phyloP scores from a whole-genome alignment of 1,140 invertebrate species.

The Agraylea sexmaculata region DNA sequence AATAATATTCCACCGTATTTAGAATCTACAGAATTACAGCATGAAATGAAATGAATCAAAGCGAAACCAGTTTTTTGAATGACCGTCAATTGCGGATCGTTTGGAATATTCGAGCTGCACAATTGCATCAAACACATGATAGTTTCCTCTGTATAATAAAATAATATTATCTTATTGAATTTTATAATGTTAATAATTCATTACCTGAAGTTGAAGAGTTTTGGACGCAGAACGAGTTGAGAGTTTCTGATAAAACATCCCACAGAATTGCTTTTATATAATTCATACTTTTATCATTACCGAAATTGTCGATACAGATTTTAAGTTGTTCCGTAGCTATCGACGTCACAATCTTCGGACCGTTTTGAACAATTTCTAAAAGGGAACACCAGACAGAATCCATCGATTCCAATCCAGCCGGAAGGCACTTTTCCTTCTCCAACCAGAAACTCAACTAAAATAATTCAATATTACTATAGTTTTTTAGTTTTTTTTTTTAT shows the following conservation, averaged over 20 bases:
- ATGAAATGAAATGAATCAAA: constrained; percentile 6
- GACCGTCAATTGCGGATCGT: neutral
- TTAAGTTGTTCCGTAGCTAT: constrained; percentile 10
- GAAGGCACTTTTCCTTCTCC: constrained; percentile 13
- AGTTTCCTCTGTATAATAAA: constrained; percentile 14
- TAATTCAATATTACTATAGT: constrained; percentile 3
- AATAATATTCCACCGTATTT: constrained; percentile 9
- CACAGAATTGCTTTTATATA: constrained; percentile 14
- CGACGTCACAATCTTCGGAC: neutral
- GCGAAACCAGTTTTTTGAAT: constrained; percentile 10
- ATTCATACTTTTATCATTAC: constrained; percentile 6
- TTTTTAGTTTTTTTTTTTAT: neutral
- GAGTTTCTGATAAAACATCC: constrained; percentile 13
- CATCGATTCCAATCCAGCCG: constrained; percentile 6
- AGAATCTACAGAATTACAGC: constrained; percentile 3
- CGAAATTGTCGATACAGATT: constrained; percentile 10
- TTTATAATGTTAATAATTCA: constrained; percentile 5
- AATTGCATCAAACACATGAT: constrained; percentile 14
- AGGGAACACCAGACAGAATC: constrained; percentile 15
- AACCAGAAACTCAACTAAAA: constrained; percentile 17
- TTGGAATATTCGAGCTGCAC: constrained; percentile 12
- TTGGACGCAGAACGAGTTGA: constrained; percentile 8
- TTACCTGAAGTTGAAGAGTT: constrained; percentile 1
- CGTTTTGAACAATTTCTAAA: constrained; percentile 16
- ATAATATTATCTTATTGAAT: neutral